Percentiles rank a stretch among this genome's conserved stretches.
Evolutionary conservation across 92 coral and sea anemone genomes (phyloP).

Genomic region (Paragorgia papillata): DNA sequence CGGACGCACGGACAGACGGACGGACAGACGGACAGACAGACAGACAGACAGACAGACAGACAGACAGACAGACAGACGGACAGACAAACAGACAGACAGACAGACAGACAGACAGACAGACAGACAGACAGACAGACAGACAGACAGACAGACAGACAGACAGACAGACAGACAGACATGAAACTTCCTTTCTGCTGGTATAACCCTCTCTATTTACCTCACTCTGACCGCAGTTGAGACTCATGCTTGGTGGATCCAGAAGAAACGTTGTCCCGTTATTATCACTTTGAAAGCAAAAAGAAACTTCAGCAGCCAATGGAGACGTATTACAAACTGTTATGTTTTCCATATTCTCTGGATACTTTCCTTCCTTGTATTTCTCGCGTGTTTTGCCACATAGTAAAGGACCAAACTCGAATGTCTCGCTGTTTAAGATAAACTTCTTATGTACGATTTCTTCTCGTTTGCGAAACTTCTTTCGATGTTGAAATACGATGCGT

Average conservation of each 20-base stretch:
- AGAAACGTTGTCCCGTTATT: constrained; percentile 88
- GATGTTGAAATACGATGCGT: constrained; percentile 92
- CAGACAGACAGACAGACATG: constrained; percentile 82
- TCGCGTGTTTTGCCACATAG: constrained; percentile 87
- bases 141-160: constrained; percentile 88
- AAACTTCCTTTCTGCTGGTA: constrained; percentile 73
- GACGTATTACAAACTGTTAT: constrained; percentile 83
- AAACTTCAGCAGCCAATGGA: constrained; percentile 86
- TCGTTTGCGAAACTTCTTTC: constrained; percentile 92
- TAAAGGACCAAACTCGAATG: constrained; percentile 96
- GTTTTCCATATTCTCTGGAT: constrained; percentile 91
- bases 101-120: background rate
- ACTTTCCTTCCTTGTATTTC: constrained; percentile 89
- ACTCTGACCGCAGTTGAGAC: constrained; percentile 81
- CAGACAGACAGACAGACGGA: constrained; percentile 46
- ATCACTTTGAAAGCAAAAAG: constrained; percentile 91
- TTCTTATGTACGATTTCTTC: constrained; percentile 96
- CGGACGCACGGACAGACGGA: too few species aligned
- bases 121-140: background rate
- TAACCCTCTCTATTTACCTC: too few species aligned
- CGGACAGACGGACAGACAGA: too few species aligned
- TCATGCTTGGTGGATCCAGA: constrained; percentile 92
- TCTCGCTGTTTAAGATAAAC: constrained; percentile 85
- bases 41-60: too few species aligned
- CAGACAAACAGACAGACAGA: too few species aligned